These are phyloP conservation scores for Habroteleia sp. DNA, from an alignment of 2,888 invertebrate genomes.

Conservation along the genomic window DNA sequence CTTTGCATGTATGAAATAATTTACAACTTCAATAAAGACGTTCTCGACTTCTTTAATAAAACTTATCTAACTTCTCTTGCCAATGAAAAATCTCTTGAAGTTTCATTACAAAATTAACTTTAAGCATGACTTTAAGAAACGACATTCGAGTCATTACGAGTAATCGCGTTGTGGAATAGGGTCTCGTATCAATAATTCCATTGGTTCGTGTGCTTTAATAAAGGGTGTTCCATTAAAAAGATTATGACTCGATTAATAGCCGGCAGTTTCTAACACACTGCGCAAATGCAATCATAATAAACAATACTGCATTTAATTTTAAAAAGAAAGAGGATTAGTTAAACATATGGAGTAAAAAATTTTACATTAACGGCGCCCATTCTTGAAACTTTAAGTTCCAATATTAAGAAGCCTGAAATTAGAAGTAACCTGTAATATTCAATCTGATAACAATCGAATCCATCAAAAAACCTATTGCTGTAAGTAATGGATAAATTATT, in stretches of 20 bases:
- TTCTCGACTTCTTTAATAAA: too few species aligned
- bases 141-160: constrained; percentile 52
- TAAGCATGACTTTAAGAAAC: constrained; percentile 34
- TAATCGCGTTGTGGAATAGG: constrained; percentile 49
- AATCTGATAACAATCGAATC: constrained; percentile 41
- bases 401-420: not conserved
- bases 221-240: constrained; percentile 63
- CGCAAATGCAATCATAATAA: constrained; percentile 57
- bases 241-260: constrained; percentile 62
- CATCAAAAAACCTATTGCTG: constrained; percentile 16
- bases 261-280: constrained; percentile 58
- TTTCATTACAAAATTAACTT: constrained; percentile 52
- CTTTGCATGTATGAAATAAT: too few species aligned
- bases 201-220: constrained; percentile 55
- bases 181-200: constrained; percentile 60
- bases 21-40: too few species aligned
- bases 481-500: constrained; percentile 49
- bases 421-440: constrained; percentile 5
- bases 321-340: constrained; percentile 10
- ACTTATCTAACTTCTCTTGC: not conserved
- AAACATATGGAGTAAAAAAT: constrained; percentile 8
- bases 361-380: constrained; percentile 12
- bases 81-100: constrained; percentile 22
- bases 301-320: constrained; percentile 58
- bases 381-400: too few species aligned